Conservation (phyloP, 2,888 invertebrate species). For the Hemicrepidius hirtus region DNA sequence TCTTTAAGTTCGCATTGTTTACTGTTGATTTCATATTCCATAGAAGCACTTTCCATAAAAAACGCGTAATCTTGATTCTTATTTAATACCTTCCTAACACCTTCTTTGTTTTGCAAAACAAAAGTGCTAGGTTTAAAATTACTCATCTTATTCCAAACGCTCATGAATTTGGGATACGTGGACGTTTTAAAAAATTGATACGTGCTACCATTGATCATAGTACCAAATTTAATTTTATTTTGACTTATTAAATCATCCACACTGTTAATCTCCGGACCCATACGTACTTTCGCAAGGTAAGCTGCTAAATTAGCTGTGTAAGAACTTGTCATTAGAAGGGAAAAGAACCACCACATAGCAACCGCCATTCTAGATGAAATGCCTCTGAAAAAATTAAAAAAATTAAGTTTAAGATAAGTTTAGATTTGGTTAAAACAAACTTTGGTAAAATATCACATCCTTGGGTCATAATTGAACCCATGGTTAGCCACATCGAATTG, state of each 20-base stretch:
- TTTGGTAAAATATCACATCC: constrained; percentile 94
- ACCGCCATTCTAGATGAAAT: constrained; percentile 91
- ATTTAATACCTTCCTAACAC: constrained; percentile 88
- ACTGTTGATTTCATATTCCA: constrained; percentile 90
- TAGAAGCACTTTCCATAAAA: constrained; percentile 96
- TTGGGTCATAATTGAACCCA: constrained; percentile 95
- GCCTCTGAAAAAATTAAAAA: constrained; percentile 80
- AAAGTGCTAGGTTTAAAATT: constrained; percentile 88
- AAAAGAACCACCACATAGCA: constrained; percentile 96
- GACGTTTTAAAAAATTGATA: constrained; percentile 84
- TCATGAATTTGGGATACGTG: constrained; percentile 58
- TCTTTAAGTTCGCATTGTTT: constrained; percentile 89
- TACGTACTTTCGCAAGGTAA: constrained; percentile 90
- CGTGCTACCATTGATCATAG: constrained; percentile 92
- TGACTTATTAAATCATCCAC: constrained; percentile 95
- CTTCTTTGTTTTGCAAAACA: constrained; percentile 87
- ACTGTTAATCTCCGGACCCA: constrained; percentile 90
- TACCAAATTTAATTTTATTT: constrained; percentile 96
- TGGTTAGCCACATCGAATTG: constrained; percentile 95
- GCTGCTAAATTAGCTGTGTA: constrained; percentile 97
- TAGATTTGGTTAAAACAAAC: constrained; percentile 72
- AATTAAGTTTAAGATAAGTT: no score
- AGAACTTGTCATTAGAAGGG: constrained; percentile 92
- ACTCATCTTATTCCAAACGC: constrained; percentile 78
- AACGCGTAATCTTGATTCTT: constrained; percentile 91